These are phyloP conservation scores for Sycophila sp. DNA, from an alignment of 1,140 invertebrate species.

Conservation along the genomic window DNA sequence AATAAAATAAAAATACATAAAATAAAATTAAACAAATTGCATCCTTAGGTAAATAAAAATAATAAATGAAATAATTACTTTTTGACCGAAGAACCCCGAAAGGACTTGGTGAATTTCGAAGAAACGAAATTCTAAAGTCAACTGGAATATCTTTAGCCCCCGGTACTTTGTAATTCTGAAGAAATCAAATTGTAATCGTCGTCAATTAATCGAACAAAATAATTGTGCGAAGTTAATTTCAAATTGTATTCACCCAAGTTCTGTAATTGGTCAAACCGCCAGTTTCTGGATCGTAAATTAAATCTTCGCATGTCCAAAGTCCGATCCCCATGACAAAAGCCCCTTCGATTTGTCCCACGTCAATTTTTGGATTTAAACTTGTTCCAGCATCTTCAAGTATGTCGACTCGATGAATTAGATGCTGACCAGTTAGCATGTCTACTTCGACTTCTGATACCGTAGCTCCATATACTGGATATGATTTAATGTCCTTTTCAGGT, in stretches of 20 bases:
- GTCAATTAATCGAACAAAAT: neutral
- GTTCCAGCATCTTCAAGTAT: constrained; percentile 80
- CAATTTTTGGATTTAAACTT: constrained; percentile 80
- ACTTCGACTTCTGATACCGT: constrained; percentile 76
- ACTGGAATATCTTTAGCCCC: constrained; percentile 86
- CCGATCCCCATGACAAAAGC: constrained; percentile 89
- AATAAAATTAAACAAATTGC: too few relatives aligned
- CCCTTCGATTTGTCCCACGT: constrained; percentile 90
- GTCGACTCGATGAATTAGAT: constrained; percentile 75
- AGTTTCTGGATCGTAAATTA: constrained; percentile 74
- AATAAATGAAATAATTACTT: constrained; percentile 71
- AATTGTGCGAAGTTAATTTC: neutral
- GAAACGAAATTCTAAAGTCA: constrained; percentile 81
- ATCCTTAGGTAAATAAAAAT: too few relatives aligned
- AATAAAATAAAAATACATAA: too few relatives aligned
- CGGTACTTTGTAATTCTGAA: constrained; percentile 82
- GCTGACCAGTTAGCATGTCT: constrained; percentile 81
- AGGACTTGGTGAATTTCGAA: constrained; percentile 75
- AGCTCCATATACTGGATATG: constrained; percentile 73
- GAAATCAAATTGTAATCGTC: neutral
- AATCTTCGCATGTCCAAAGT: constrained; percentile 80
- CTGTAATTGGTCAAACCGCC: constrained; percentile 78
- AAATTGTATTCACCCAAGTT: constrained; percentile 76
- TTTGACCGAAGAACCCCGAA: constrained; percentile 82
- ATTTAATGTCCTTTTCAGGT: constrained; percentile 63